Evolutionary conservation across 2,888 invertebrate species (phyloP).

Genomic region (Stenotaenia linearis): DNA sequence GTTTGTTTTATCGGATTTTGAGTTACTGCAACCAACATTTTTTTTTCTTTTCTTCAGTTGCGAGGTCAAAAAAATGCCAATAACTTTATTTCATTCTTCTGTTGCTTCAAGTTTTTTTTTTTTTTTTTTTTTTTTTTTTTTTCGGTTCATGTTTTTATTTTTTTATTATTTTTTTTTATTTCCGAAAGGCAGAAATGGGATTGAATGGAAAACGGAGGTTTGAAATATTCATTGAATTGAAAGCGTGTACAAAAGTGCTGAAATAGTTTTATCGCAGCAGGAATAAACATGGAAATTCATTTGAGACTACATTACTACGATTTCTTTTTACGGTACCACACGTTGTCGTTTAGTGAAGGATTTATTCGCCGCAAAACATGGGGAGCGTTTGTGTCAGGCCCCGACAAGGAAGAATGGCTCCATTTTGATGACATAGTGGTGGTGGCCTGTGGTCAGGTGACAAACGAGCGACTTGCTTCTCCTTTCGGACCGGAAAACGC

Average conservation of each 20-base stretch:
- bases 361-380: constrained; percentile 13
- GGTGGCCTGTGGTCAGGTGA: constrained; percentile 16
- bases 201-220: neutral
- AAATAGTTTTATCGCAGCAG: neutral
- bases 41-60: neutral
- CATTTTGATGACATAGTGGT: constrained; percentile 24
- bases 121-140: neutral
- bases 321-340: neutral
- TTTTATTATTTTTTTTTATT: neutral
- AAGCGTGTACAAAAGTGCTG: neutral
- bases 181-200: neutral
- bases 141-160: neutral
- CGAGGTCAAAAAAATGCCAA: neutral
- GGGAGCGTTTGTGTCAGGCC: neutral
- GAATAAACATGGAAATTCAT: neutral
- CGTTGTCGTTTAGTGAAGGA: neutral
- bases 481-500: neutral
- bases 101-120: neutral
- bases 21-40: neutral
- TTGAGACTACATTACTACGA: neutral
- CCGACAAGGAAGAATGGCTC: constrained; percentile 7
- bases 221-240: neutral
- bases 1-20: neutral
- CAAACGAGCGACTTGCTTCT: neutral
- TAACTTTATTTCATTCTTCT: neutral